Conservation (phyloP, 2,888 invertebrate species). For the Chouioia cunea region DNA sequence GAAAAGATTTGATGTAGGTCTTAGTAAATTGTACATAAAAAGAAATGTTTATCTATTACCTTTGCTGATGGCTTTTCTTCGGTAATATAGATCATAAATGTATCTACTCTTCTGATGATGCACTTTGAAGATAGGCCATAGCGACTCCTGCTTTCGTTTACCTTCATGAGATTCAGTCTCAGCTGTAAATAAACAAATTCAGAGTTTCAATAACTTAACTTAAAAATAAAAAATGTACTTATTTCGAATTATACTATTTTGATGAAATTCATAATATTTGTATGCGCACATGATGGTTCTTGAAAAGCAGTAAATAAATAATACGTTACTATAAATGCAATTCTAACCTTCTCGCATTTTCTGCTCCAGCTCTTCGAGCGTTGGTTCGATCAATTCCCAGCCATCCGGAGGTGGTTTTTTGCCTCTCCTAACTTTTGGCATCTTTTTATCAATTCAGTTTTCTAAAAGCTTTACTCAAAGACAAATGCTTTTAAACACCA, state of each 20-base stretch:
- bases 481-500: too few relatives aligned
- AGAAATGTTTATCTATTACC: constrained; percentile 65
- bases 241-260: too few relatives aligned
- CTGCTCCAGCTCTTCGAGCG: constrained; percentile 96
- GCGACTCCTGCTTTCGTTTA: constrained; percentile 95
- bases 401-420: constrained; percentile 97
- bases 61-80: constrained; percentile 94
- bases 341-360: constrained; percentile 97
- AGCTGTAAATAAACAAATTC: constrained; percentile 73
- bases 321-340: background rate
- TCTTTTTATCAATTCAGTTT: constrained; percentile 65
- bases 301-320: background rate
- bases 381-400: constrained; percentile 99
- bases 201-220: too few relatives aligned
- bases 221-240: too few relatives aligned
- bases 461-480: background rate
- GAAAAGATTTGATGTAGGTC: constrained; percentile 51
- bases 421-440: constrained; percentile 93
- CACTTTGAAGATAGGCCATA: constrained; percentile 99
- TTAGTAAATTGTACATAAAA: background rate
- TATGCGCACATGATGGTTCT: constrained; percentile 45
- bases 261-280: too few relatives aligned
- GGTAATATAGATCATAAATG: constrained; percentile 95
- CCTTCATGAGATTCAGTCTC: constrained; percentile 99
- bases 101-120: constrained; percentile 98